Evolutionary conservation across 2,797 vertebrate genomes (phyloP), one percentile per base, ranked within the genome.

Genomic region (Sphenopsis melanotis): DNA sequence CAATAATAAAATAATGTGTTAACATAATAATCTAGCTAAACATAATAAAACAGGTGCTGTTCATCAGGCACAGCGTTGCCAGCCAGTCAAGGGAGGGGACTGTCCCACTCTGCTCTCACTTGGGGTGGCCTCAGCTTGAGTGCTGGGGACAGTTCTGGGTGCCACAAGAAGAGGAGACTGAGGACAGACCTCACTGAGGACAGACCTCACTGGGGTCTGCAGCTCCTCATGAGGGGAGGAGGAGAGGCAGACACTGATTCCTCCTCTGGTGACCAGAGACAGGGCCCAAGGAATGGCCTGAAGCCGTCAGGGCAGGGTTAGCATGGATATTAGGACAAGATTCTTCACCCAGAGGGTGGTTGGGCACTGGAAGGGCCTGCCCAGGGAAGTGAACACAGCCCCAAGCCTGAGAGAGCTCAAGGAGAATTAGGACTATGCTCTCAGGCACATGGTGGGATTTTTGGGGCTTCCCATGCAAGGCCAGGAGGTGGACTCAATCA

Each of bases 1-100:
- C 30, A 18, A 85, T 75, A 91, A 92, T 88, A 93, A 91, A 96
- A 91, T 46, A 78, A 83, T 8, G 11, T 32, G 59, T 37, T 83
- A 83, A 75, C 53, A 59, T 65, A 87, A 80, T 68, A 83, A 78
- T 44, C 50, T 24, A 65, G 85, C 24, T 68, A 95, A 94, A 89
- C 0, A 8, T 70, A 70, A 80, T 64, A 90, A 90, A 88, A 32
- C 16, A 72, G 70, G 29, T 41, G 39, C 15, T 71, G 59, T 72
- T 46, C 34, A 66, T 79, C 46, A 72, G 46, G 52, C 34, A 53
- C 30, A 83, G 41, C 41, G 16, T 17, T 41, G 41, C 41, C 41
- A 41, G 46, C 15, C 10, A 23, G 26, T 9, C 15, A 24, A 60
- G 32, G 52, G 19, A 41, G 39, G 39, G 34, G 34, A 53, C 9